Base-by-base conservation (phyloP, 2,113 vertebrate species). In the Loxodonta africana region DNA sequence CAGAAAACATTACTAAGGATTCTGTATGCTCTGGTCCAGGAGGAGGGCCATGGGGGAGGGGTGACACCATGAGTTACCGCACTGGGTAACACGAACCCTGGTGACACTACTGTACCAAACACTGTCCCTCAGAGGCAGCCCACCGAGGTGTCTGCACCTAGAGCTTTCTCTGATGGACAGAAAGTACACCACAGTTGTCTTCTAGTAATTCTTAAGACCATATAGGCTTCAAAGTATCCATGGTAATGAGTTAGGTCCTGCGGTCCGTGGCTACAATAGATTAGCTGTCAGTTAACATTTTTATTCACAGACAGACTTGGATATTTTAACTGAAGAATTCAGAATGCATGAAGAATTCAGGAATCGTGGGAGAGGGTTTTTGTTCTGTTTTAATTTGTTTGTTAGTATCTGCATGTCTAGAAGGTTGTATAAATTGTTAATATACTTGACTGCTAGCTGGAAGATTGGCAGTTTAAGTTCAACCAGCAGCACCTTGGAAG, bases 251-350 rank as follows among this genome's bases (percentile, higher is more conserved):
- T 46, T 84, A 63, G 23, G 48, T 1, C 63, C 15, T 95, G 41
- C 62, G 37, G 10, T n/a, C 8, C 67, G 44, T 84, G n/a, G 33
- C 12, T 85, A 23, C 14, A 69, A 80, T 46, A 71, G 14, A 82
- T 7, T 33, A 41, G 9, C 23, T n/a, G 1, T 73, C 30, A 76
- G 10, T 82, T 69, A 57, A 41, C 6, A 15, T 83, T 91, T 88
- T 93, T 23, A 41, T 8, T 90, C 4, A 80, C 0, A 28, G 53
- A 26, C 33, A n/a, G 3, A 63, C 57, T 76, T 92, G 53, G 11
- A 84, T 96, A 4, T 77, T 94, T 82, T 69, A 81, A 62, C 44
- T 90, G 28, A 15, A 23, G 30, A 82, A 46, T 81, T 93, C 17
- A 67, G 44, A 6, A 71, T 51, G 28, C 14, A 5, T 44, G 25